Percentiles rank a stretch among this genome's conserved stretches.
Conservation (phyloP, 2,113 vertebrate species). For the Nyctibius bracteatus region DNA sequence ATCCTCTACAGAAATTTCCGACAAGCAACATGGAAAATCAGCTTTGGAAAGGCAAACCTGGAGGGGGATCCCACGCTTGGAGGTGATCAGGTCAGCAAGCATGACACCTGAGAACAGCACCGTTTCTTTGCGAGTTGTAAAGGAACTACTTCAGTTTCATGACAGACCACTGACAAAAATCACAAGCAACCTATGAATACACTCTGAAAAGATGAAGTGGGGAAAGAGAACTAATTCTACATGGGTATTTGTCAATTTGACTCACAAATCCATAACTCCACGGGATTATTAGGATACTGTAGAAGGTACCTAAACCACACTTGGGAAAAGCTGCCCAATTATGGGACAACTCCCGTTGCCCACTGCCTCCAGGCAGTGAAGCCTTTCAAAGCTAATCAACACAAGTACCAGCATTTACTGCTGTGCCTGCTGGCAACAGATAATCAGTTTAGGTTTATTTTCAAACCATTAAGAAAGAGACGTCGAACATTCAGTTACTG, state of each 20-base stretch:
- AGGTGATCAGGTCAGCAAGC: background rate
- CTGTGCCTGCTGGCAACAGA: constrained; percentile 14
- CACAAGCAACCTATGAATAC: background rate
- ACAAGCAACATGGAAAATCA: background rate
- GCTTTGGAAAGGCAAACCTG: background rate
- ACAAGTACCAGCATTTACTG: background rate
- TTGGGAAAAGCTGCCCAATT: background rate
- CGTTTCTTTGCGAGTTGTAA: background rate
- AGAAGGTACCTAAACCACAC: background rate
- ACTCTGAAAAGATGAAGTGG: background rate
- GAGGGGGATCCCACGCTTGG: background rate
- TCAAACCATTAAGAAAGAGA: constrained; percentile 1
- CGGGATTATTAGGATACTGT: rapidly evolving
- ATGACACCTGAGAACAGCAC: background rate
- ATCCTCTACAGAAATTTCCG: background rate
- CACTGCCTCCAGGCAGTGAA: background rate
- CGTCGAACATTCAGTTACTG: background rate
- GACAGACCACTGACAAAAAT: background rate
- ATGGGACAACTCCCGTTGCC: background rate
- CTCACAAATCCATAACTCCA: background rate
- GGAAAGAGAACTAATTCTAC: background rate
- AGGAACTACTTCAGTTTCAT: background rate
- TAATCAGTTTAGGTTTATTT: constrained; percentile 13
- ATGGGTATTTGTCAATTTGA: background rate
- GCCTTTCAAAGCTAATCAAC: background rate